Base-by-base conservation (phyloP, 2,113 vertebrate species). In the Pogonocichla stellata region DNA sequence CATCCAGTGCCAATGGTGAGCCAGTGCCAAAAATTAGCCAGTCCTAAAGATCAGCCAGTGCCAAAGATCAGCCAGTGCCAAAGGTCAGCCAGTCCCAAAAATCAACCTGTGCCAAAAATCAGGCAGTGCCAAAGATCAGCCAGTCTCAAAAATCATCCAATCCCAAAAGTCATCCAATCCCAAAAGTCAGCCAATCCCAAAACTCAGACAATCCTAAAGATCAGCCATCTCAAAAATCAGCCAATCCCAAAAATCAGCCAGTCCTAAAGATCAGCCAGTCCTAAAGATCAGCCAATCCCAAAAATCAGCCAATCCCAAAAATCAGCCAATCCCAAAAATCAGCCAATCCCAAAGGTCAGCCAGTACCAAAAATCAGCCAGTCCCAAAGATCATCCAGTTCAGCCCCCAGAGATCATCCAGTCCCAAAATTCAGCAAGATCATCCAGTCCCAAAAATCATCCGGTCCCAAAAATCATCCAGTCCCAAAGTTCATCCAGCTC, bases 121-220 rank as follows among this genome's bases (percentile, higher is more conserved):
- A 40, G 38, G 10, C 38, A 40, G 10, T 40, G 10, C 38, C 10
- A 40, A 42, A 42, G 5, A 42, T 42, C 40, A 42, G 13, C 40
- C 40, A 42, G 14, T 42, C 13, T 14, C 13, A 42, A 42, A 42
- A 42, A 42, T 42, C 40, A 14, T 8, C 19, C 23, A 50, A 0
- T 8, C 10, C n/a, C 50, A n/a, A 10, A 33, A 2, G 8, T 18
- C 14, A 16, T 12, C n/a, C 47, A 8, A 1, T 10, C 25, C n/a
- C 12, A 22, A 8, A 36, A 1, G 17, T 23, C 7, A 6, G 9
- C 67, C 34, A 17, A 0, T 31, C 26, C 60, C 6, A 26, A 9
- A 48, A 0, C 36, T 28, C 48, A n/a, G 7, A 31, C 23, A 18
- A 0, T 13, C 11, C 43, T 11, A 47, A 10, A 15, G 1, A 31